Percentiles rank a stretch among this genome's conserved stretches.
Conservation (phyloP, 1,140 invertebrate genomes). For the Daktulosphaira vitifoliae region DNA sequence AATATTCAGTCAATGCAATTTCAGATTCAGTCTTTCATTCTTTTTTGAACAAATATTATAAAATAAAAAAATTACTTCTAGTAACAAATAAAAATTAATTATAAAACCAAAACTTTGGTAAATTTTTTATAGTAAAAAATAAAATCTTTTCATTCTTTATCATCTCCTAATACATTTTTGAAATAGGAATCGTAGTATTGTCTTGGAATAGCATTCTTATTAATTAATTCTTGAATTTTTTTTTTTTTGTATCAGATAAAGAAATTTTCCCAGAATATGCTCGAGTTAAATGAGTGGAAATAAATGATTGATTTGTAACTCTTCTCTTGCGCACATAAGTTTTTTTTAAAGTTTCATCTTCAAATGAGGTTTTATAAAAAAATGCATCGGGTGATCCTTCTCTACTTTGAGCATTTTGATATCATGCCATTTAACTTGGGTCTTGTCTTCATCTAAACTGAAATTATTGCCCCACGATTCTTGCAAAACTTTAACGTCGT, state of each 20-base stretch:
- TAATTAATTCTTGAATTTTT: conserved; percentile 10
- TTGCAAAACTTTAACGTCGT: conserved; percentile 4
- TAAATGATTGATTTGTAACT: not conserved
- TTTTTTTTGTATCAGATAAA: conserved; percentile 9
- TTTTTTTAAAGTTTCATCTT: conserved; percentile 13
- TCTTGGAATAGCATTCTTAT: conserved; percentile 16
- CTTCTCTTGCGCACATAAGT: not conserved
- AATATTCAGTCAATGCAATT: no score
- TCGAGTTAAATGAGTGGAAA: conserved; percentile 1
- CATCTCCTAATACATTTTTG: conserved; percentile 11
- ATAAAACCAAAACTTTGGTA: not conserved
- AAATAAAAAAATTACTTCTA: no score
- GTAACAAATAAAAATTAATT: no score
- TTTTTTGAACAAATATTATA: no score
- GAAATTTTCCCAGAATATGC: conserved; percentile 17
- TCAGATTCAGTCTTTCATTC: no score
- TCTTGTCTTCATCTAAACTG: conserved; percentile 9
- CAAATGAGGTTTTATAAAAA: conserved; percentile 6
- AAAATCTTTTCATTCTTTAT: conserved; percentile 7
- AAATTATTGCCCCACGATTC: conserved; percentile 9
- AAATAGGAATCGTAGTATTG: not conserved
- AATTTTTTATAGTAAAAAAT: conserved; percentile 5
- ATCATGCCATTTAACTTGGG: conserved; percentile 11
- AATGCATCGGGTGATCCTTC: not conserved
- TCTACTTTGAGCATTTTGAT: conserved; percentile 12